These are phyloP conservation scores for Benitochromis conjunctus DNA, from an alignment of 2,113 vertebrate species.

Conservation along the genomic window DNA sequence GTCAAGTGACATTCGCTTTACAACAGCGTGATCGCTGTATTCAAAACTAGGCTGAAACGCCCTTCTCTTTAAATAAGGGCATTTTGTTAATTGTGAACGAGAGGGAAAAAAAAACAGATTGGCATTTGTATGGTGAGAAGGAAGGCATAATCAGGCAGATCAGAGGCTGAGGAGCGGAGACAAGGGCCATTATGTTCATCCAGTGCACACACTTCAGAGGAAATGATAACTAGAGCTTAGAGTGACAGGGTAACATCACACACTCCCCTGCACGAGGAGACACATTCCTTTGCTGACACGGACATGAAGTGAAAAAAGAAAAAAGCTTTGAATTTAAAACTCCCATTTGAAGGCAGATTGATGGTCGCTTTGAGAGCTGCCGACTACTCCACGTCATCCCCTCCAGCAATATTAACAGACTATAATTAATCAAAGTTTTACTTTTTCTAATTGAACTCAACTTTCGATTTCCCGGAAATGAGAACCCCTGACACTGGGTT, in stretches of 20 bases:
- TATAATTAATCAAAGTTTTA: constrained; percentile 67
- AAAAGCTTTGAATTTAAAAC: constrained; percentile 31
- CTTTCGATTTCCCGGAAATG: constrained; percentile 55
- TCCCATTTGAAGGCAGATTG: constrained; percentile 42
- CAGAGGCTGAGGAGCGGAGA: constrained; percentile 52
- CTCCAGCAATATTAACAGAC: constrained; percentile 44
- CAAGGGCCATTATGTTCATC: constrained; percentile 60
- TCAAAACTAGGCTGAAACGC: constrained; percentile 11
- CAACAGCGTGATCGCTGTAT: constrained; percentile 29
- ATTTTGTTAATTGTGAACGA: constrained; percentile 60
- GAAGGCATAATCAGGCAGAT: constrained; percentile 56
- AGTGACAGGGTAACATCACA: constrained; percentile 60
- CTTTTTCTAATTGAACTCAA: constrained; percentile 55
- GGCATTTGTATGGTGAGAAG: constrained; percentile 53
- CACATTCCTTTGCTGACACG: constrained; percentile 9
- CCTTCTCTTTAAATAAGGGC: constrained; percentile 48
- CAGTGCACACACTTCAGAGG: constrained; percentile 51
- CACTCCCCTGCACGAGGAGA: constrained; percentile 11
- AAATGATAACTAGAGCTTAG: constrained; percentile 58
- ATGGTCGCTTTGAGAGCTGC: constrained; percentile 31
- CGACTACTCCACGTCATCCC: constrained; percentile 1
- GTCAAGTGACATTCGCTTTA: constrained; percentile 47
- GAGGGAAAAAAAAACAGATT: constrained; percentile 6
- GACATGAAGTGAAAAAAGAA: constrained; percentile 19
- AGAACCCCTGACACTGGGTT: constrained; percentile 51